Base-by-base conservation (phyloP, 2,888 invertebrate genomes). In the Steinernema hermaphroditum region DNA sequence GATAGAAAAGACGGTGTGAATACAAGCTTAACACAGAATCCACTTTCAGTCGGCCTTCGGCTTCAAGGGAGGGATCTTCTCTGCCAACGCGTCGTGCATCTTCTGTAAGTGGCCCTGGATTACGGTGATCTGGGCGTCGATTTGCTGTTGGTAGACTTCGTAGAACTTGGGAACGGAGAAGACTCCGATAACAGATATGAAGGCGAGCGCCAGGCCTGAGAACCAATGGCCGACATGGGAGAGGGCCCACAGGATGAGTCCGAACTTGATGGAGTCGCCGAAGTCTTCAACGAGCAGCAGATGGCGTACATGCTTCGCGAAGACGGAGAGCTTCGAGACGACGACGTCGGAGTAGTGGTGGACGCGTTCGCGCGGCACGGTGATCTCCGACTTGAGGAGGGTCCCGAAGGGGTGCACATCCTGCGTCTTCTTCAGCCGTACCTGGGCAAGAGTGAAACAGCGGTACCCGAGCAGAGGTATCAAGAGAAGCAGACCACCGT, bases 181-280 rank as follows among this genome's bases (percentile, higher is more conserved):
- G 43, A 82, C 71, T 27, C 82, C 82, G 71, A 84, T 75, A 41
- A 86, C 74, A 16, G 80, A 79, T 80, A 70, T 73, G 81, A 77
- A 57, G 9, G n/a, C 19, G 86, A 96, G 91, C 83, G 96, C 96
- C 92, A 96, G 93, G 89, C 96, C 97, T 89, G 97, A 97, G 91
- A 98, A 96, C 93, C 95, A 96, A 86, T 95, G 92, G 87, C 97
- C 97, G 86, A 97, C 91, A 89, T 96, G 96, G 76, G 97, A 97
- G 89, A 96, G 91, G 87, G 93, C 92, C 96, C 96, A 97, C 88
- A 97, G 91, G 86, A 94, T 90, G 83, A 94, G 92, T 83, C 93
- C 94, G 89, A 96, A 96, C 91, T 90, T 90, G 78, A 89, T 82
- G 22, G 89, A 89, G 89, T 97, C 96, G 84, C 96, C 92, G 86